These are phyloP conservation scores for Philaethria dido DNA, from an alignment of 2,888 invertebrate species.

Conservation along the genomic window DNA sequence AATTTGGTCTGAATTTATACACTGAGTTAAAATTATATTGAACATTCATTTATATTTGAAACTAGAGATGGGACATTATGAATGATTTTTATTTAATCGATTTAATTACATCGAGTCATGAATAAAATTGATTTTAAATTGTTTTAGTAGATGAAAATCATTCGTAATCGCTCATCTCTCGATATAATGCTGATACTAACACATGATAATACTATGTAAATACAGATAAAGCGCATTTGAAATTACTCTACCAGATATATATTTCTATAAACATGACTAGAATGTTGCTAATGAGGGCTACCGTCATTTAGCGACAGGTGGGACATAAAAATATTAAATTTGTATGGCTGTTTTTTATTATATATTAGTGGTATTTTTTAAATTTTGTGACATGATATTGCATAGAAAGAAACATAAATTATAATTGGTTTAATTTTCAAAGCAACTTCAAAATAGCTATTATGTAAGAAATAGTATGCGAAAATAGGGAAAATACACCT, in stretches of 20 bases:
- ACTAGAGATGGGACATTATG: not conserved
- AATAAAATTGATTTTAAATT: not conserved
- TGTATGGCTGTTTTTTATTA: not conserved
- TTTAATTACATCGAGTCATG: not conserved
- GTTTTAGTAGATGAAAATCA: not conserved
- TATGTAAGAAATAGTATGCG: too few species aligned
- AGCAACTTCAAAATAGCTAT: not conserved
- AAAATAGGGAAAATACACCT: not conserved
- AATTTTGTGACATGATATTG: too few species aligned
- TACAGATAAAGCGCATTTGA: slow-evolving; percentile 66
- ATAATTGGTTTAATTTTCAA: too few species aligned
- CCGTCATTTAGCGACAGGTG: not conserved
- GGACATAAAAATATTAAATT: not conserved
- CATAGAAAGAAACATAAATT: too few species aligned
- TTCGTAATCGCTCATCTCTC: not conserved
- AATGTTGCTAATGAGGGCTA: slow-evolving; percentile 33
- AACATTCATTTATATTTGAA: not conserved
- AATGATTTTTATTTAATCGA: not conserved
- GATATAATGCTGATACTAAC: slow-evolving; percentile 24
- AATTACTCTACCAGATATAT: slow-evolving; percentile 46
- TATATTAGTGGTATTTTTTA: too few species aligned
- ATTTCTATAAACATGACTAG: slow-evolving; percentile 43
- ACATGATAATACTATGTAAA: slow-evolving; percentile 47
- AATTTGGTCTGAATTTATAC: slow-evolving; percentile 41
- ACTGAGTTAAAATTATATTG: slow-evolving; percentile 24